A percentile compares a stretch with the other conserved stretches of the same genome.
Evolutionary conservation across 1,140 invertebrate genomes (phyloP).

Genomic region (Melitaea cinxia): DNA sequence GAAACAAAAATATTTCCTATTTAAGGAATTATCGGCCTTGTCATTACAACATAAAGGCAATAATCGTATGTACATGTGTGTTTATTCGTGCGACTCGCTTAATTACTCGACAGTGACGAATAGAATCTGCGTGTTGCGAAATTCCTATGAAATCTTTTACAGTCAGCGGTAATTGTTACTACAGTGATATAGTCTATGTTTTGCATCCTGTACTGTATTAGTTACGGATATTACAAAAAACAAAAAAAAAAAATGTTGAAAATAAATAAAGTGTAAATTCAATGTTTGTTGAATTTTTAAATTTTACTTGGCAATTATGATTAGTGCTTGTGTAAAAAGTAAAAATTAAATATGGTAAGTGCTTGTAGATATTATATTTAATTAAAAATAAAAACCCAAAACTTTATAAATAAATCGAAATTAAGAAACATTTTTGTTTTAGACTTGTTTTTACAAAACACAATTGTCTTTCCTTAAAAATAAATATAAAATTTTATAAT

Average conservation of each 20-base stretch:
- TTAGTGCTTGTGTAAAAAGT: not conserved
- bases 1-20: conserved; percentile 26
- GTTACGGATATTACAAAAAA: not conserved
- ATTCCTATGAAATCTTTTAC: conserved; percentile 69
- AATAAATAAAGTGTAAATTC: not conserved
- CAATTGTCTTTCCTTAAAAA: too few species aligned
- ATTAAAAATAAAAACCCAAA: too few species aligned
- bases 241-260: too few species aligned
- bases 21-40: conserved; percentile 38
- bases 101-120: conserved; percentile 75
- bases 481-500: too few species aligned
- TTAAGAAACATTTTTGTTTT: too few species aligned
- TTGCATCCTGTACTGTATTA: not conserved
- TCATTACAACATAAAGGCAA: conserved; percentile 40
- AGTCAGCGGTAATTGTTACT: conserved; percentile 38
- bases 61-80: conserved; percentile 30
- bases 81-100: conserved; percentile 47
- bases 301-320: not conserved
- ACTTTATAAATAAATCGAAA: too few species aligned
- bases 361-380: too few species aligned
- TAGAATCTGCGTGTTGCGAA: conserved; percentile 66
- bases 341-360: too few species aligned
- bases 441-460: too few species aligned
- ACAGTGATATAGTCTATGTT: conserved; percentile 8
- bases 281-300: not conserved